Percentiles rank a stretch among this genome's conserved stretches.
Conservation (phyloP, 2,888 invertebrate species). For the Trissolcus brochymenae region DNA sequence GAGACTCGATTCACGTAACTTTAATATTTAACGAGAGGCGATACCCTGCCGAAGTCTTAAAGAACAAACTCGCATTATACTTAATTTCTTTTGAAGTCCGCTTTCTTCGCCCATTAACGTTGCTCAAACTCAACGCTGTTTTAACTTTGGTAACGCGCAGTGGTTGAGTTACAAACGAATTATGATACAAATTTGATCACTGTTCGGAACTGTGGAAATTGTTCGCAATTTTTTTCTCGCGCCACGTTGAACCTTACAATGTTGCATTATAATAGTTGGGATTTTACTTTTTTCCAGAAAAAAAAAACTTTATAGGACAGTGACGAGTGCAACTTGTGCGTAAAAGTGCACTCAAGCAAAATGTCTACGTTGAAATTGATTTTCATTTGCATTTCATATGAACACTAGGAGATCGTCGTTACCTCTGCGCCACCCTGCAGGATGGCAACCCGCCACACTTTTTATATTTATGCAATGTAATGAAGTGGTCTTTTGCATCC, state of each 20-base stretch:
- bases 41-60: constrained; percentile 53
- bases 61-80: constrained; percentile 67
- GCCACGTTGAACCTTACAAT: neutral
- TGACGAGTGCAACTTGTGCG: neutral
- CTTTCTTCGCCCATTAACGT: constrained; percentile 72
- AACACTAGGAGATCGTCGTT: constrained; percentile 13
- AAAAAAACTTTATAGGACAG: neutral
- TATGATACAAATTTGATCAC: constrained; percentile 8
- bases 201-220: neutral
- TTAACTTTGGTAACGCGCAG: constrained; percentile 68
- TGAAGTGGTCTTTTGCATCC: constrained; percentile 35
- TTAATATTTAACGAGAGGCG: constrained; percentile 73
- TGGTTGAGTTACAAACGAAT: constrained; percentile 30
- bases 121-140: constrained; percentile 66
- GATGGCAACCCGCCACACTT: constrained; percentile 42
- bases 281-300: neutral
- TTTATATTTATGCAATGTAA: constrained; percentile 43
- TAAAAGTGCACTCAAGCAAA: constrained; percentile 32
- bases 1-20: constrained; percentile 62
- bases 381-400: constrained; percentile 44
- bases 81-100: constrained; percentile 74
- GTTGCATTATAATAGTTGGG: neutral
- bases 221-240: neutral
- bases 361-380: constrained; percentile 38
- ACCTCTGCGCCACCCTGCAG: constrained; percentile 34